Evolutionary conservation across 2,797 vertebrate species (phyloP).

Genomic region (Rhodeus uyekii): DNA sequence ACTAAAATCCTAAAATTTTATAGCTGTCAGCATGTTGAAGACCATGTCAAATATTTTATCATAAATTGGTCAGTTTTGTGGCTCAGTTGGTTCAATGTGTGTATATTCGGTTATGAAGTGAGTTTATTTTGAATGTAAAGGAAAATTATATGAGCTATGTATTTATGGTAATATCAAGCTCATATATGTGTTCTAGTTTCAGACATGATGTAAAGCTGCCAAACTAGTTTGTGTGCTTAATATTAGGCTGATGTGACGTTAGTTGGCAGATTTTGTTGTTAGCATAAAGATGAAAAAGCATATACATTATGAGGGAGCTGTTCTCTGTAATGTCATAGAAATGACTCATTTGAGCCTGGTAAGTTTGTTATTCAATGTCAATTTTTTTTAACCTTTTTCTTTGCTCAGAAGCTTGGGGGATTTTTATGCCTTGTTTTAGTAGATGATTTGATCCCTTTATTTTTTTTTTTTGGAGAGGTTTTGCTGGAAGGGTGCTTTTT

Average conservation of each 20-base stretch:
- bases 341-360: slow-evolving; percentile 62
- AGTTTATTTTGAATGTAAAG: slow-evolving; percentile 29
- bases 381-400: slow-evolving; percentile 57
- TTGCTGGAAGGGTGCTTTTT: slow-evolving; percentile 52
- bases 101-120: slow-evolving; percentile 43
- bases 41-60: slow-evolving; percentile 56
- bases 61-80: slow-evolving; percentile 74
- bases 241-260: slow-evolving; percentile 43
- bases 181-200: slow-evolving; percentile 40
- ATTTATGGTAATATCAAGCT: slow-evolving; percentile 28
- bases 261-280: slow-evolving; percentile 46
- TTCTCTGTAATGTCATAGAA: slow-evolving; percentile 68
- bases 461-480: not conserved
- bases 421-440: slow-evolving; percentile 58
- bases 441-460: slow-evolving; percentile 48
- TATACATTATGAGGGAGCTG: slow-evolving; percentile 70
- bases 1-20: slow-evolving; percentile 7
- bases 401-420: slow-evolving; percentile 64
- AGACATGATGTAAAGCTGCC: slow-evolving; percentile 58
- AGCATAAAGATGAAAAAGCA: slow-evolving; percentile 54
- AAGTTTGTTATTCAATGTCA: slow-evolving; percentile 44
- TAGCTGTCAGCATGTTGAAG: slow-evolving; percentile 55
- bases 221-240: slow-evolving; percentile 53
- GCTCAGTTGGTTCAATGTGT: slow-evolving; percentile 60
- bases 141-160: not conserved